Conservation (phyloP, 2,113 vertebrate genomes). For the Pheucticus melanocephalus region DNA sequence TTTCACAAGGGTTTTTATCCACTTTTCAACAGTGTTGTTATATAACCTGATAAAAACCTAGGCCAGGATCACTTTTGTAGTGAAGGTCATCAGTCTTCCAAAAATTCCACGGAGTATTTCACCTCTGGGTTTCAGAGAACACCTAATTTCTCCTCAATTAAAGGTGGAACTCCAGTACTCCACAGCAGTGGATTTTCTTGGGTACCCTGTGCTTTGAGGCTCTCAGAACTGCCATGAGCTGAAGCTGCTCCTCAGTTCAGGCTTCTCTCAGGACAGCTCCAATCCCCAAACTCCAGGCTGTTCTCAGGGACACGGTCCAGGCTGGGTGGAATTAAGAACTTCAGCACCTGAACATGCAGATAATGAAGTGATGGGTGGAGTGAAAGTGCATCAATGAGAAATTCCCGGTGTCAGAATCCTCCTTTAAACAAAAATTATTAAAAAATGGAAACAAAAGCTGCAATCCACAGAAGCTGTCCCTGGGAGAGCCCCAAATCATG, state of each 20-base stretch:
- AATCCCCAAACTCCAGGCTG: not conserved
- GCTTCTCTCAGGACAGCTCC: not conserved
- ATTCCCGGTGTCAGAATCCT: not conserved
- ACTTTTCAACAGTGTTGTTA: not conserved
- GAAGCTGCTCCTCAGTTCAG: not conserved
- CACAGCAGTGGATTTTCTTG: not conserved
- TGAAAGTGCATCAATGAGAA: not conserved
- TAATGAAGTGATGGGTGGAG: not conserved
- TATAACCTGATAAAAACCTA: not conserved
- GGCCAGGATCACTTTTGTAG: not conserved
- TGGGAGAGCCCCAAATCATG: not conserved
- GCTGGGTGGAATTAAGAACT: not conserved
- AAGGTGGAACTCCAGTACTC: not conserved
- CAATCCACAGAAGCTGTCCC: not conserved
- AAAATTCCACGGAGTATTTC: not conserved
- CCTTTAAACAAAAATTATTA: not conserved
- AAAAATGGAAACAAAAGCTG: not conserved
- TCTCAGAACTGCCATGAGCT: not conserved
- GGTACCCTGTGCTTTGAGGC: not conserved
- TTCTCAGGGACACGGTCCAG: not conserved
- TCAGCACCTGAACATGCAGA: not conserved
- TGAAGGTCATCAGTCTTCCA: not conserved
- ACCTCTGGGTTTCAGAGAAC: not conserved
- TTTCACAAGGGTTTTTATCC: not conserved
- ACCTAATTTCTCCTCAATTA: not conserved